phyloP scores from a whole-genome alignment of 2,113 vertebrate genomes.

The Stegastes partitus region DNA sequence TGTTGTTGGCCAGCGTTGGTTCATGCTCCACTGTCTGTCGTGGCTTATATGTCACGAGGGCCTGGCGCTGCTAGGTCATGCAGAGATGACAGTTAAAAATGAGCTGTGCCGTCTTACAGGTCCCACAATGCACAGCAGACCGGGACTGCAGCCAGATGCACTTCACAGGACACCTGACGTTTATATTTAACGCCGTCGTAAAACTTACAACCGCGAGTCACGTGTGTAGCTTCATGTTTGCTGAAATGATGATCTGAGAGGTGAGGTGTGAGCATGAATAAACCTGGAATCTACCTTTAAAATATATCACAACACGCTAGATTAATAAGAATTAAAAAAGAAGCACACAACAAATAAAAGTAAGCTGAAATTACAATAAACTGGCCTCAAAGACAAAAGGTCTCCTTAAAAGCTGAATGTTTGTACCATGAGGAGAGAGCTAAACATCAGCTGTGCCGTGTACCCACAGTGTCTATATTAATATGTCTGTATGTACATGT shows the following conservation, averaged over 20 bases:
- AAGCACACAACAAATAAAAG: not conserved
- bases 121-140: slow-evolving; percentile 49
- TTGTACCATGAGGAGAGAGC: not conserved
- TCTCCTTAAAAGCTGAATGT: not conserved
- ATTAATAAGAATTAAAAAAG: not conserved
- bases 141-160: slow-evolving; percentile 54
- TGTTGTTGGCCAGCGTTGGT: slow-evolving; percentile 51
- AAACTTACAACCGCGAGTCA: slow-evolving; percentile 23
- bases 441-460: not conserved
- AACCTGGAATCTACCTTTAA: not conserved
- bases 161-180: slow-evolving; percentile 24
- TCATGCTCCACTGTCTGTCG: slow-evolving; percentile 59
- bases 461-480: not conserved
- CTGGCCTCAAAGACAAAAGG: too few relatives aligned
- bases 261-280: too few relatives aligned
- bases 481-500: too few relatives aligned
- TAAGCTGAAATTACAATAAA: not conserved
- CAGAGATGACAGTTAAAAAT: slow-evolving; percentile 71
- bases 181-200: slow-evolving; percentile 7
- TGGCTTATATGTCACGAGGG: slow-evolving; percentile 55
- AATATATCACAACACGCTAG: not conserved
- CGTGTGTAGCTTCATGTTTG: not conserved
- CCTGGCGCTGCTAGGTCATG: slow-evolving; percentile 58
- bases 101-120: slow-evolving; percentile 38
- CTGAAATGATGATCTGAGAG: not conserved